Evolutionary conservation across 1,140 invertebrate species (phyloP), one percentile per base, ranked within the genome.

Genomic region (Polyergus mexicanus): DNA sequence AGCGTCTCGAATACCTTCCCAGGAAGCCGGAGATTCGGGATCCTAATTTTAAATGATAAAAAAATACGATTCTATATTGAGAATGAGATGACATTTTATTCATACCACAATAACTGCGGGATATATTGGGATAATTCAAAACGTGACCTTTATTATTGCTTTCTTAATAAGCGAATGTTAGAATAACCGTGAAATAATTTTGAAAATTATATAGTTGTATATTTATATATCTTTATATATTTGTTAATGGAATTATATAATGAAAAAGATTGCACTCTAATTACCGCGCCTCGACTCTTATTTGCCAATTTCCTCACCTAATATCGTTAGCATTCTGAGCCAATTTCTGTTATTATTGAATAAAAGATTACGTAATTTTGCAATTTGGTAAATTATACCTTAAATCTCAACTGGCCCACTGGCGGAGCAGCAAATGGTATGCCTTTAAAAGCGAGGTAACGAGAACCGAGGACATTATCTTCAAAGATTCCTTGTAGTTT

Each of bases 401-500:
- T 86, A 19, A 90, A 90, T 51, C 87, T 56, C 35, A 90, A 62
- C 1, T 54, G 3, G 35, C 80, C 87, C 4, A 88, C n/a, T 11
- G 89, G 89, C 58, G 89, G 87, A 44, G 76, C 62, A 13, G 87
- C 89, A 65, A 54, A 90, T 25, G 89, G 87, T 41, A 90, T 87
- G 25, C 89, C 87, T 54, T 76, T 86, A 32, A 87, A 90, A 32
- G 78, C 75, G 0, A 85, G 35, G 2, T 87, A 90, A 44, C 4
- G 16, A 38, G 56, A 32, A 13, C 85, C 87, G 0, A 84, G 35
- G 1, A 86, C 56, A 41, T 68, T 74, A 68, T 60, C 62, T 41
- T 66, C 19, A 8, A 74, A 13, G 0, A 41, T 51, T 16, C 89
- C 87, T 76, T 77, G 41, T 10, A 90, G 11, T 38, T 86, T 65